Base-by-base conservation (phyloP, 1,140 invertebrate species). In the Zaprionus nigranus region DNA sequence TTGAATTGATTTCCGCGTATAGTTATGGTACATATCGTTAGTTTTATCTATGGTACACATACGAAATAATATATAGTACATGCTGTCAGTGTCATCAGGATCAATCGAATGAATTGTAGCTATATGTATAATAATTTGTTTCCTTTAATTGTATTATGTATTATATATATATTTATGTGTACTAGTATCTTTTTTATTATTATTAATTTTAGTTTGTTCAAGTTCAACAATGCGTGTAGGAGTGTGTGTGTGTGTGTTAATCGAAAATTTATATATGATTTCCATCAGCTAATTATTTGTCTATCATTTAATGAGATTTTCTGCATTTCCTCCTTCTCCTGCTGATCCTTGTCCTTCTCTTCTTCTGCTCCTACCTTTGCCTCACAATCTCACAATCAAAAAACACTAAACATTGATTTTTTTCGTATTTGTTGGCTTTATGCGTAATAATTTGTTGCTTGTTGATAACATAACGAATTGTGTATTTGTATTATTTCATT, bases 241-340 rank as follows among this genome's bases (percentile, higher is more conserved):
- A 61, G 51, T 76, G 30, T 73, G 17, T 63, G 17, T 62, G 38
- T 65, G 22, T 56, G 43, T 60, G 22, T 51, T 34, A 68, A 30
- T 63, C 60, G 34, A 75, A 75, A 75, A 53, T 53, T 71, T 75
- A 46, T 71, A 43, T 46, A 59, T 62, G 66, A 70, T 72, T 65
- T 83, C 75, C 76, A 79, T 56, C 70, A 64, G 79, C 84, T 84
- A 88, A 84, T 87, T 87, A 87, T 87, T 87, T 88, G 84, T 87
- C 84, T 87, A 87, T 88, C 87, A 76, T 88, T 83, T 88, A 88
- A 87, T 87, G 84, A 87, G 84, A 87, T 87, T 87, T 86, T 61
- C 54, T 57, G 9, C 30, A 34, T 34, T 34, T 34, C 15, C 51
- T 28, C 17, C 38, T 57, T 2, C 9, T 63, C 11, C 38, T 17